phyloP scores from a whole-genome alignment of 1,140 invertebrate species.

The Tachypleus tridentatus region DNA sequence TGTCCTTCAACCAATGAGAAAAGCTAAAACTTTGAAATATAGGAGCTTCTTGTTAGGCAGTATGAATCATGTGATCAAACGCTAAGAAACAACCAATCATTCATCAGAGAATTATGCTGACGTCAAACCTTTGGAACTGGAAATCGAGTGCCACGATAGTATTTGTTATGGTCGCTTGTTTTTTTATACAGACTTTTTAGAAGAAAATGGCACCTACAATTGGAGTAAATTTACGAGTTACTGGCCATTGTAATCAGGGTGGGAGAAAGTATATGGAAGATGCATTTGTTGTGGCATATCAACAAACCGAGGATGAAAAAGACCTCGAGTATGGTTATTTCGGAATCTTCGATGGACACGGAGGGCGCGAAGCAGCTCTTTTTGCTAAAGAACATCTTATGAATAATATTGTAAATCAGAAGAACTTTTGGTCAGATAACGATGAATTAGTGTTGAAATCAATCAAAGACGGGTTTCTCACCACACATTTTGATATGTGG shows the following conservation, averaged over 20 bases:
- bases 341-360: conserved; percentile 47
- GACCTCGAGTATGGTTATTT: conserved; percentile 38
- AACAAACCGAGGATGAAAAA: conserved; percentile 68
- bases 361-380: conserved; percentile 38
- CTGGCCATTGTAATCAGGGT: conserved; percentile 89
- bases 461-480: conserved; percentile 77
- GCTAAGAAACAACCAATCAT: no score
- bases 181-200: no score
- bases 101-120: no score
- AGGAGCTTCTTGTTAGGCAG: no score
- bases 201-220: conserved; percentile 56
- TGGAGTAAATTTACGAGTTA: conserved; percentile 83
- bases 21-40: no score
- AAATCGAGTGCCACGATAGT: no score
- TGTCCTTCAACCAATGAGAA: no score
- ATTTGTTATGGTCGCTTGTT: no score
- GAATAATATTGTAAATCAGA: conserved; percentile 83
- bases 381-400: conserved; percentile 85
- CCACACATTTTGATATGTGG: conserved; percentile 92
- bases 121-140: no score
- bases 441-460: conserved; percentile 82
- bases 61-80: no score
- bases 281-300: conserved; percentile 87
- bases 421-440: conserved; percentile 86
- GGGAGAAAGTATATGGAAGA: conserved; percentile 98